A percentile compares a stretch with the other conserved stretches of the same genome.
These are phyloP conservation scores for Notospermus geniculatus DNA, from an alignment of 1,140 invertebrate species.

Conservation along the genomic window DNA sequence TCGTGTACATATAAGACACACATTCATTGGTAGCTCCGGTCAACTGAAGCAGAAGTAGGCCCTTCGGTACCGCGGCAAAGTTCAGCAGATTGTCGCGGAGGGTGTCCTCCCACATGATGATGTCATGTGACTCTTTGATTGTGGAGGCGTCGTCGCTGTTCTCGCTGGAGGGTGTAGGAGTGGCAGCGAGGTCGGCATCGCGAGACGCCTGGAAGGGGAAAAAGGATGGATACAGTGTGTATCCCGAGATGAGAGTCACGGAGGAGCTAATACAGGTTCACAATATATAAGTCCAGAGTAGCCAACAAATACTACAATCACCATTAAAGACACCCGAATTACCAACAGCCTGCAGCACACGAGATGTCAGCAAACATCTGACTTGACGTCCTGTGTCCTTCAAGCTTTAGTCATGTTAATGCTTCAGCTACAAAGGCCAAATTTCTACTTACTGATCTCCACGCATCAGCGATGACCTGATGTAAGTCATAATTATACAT, in stretches of 20 bases:
- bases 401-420: no score
- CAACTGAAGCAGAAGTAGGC: slow-evolving; percentile 49
- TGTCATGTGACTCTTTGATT: slow-evolving; percentile 25
- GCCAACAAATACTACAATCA: no score
- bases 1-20: slow-evolving; percentile 50
- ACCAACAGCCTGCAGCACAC: no score
- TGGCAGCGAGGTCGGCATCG: slow-evolving; percentile 31
- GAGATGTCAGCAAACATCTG: no score
- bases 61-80: slow-evolving; percentile 54
- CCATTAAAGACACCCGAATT: no score
- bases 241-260: no score
- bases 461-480: slow-evolving; percentile 37
- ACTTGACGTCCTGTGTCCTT: no score
- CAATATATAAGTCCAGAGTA: no score
- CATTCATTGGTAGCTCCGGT: slow-evolving; percentile 49
- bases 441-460: slow-evolving; percentile 23
- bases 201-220: slow-evolving; percentile 34
- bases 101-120: slow-evolving; percentile 46
- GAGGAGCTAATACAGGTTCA: no score
- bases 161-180: slow-evolving; percentile 36
- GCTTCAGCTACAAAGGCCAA: background rate
- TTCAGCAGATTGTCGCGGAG: slow-evolving; percentile 53
- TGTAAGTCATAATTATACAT: slow-evolving; percentile 49
- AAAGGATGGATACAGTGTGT: background rate
- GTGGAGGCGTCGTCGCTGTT: slow-evolving; percentile 22